Evolutionary conservation across 2,888 invertebrate genomes (phyloP), one percentile per base, ranked within the genome.

Genomic region (Geophilus truncorum): DNA sequence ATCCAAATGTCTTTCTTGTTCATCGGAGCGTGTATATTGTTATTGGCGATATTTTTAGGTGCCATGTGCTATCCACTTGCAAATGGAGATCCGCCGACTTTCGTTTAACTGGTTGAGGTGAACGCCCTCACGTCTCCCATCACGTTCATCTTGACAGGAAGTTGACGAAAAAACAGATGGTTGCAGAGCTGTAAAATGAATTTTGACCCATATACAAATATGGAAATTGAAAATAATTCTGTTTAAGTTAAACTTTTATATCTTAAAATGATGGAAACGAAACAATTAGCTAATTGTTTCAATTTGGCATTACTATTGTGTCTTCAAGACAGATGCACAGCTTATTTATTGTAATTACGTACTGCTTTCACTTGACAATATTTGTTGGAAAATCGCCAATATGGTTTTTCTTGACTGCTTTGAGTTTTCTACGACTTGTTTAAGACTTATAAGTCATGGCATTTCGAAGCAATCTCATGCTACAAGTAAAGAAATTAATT

Each of bases 1-100:
- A 70, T 70, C 70, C 70, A 28, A 70, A 70, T 70, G 70, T 70
- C 70, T 70, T 28, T 70, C 70, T 70, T 70, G 70, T 70, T 70
- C 70, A 70, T 70, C 70, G 70, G 70, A 70, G 70, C 70, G 28
- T 70, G 70, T 70, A 70, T 70, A 70, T 70, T 70, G 70, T 70
- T 70, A 70, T 70, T 70, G 70, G 28, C 10, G 23, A 12, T 70
- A 70, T 70, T 28, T 70, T 70, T 70, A 70, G 70, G 25, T n/a
- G 25, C 28, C 70, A 70, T 70, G 70, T 70, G 70, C 70, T 70
- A 18, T 51, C 51, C 21, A 6, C 51, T 51, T 18, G 51, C 51
- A 51, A 18, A 51, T 51, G 51, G n/a, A 51, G 18, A 21, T 51
- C 51, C 18, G 51, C 51, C 51, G 15, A 51, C 18, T n/a, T 18